Evolutionary conservation across 23 tunicate species (phyloP), one percentile per base, ranked within the genome.

Genomic region (Clavelina lepadiformis): DNA sequence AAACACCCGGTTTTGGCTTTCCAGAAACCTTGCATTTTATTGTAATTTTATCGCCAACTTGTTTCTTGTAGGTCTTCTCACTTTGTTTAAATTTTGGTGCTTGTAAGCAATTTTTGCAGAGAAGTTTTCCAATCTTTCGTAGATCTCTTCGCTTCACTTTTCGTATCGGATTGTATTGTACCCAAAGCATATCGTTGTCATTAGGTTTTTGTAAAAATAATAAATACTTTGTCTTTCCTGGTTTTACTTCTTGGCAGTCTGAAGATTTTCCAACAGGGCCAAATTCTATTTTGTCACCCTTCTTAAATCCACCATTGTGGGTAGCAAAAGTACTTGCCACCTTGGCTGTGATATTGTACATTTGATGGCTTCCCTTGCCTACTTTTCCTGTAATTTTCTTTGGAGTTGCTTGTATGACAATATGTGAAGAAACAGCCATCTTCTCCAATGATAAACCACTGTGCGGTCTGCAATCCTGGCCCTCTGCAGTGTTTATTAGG

Each of bases 11-110:
- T 31, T 20, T 18, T 15, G 75, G 75, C 29, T 69, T 52, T 25
- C 75, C 75, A 7, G 2, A n/a, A 8, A 63, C 63, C 24, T 69
- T 69, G 63, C 75, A 69, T 31, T 33, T 31, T 4, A 69, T 69
- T 53, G 52, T 69, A 8, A 69, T 7, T 25, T 33, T 52, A 33
- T 19, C 29, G 3, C 63, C 75, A 52, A 31, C 75, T 19, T 6
- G 8, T 53, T 32, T 54, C 30, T 69, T 69, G 46, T 21, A 31
- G 8, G 30, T 31, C 33, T 69, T 53, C 7, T 32, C 24, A 3
- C 18, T 6, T 53, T 26, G 52, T 54, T 69, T 69, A 69, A 69
- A 69, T 2, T 50, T 34, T 31, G 75, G 31, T 33, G 75, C 28
- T 4, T 3, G n/a, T n/a, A 69, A 53, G 45, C 75, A 52, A 24